Evolutionary conservation across 2,113 vertebrate species (phyloP), one percentile per base, ranked within the genome.

Genomic region (Bucco capensis): DNA sequence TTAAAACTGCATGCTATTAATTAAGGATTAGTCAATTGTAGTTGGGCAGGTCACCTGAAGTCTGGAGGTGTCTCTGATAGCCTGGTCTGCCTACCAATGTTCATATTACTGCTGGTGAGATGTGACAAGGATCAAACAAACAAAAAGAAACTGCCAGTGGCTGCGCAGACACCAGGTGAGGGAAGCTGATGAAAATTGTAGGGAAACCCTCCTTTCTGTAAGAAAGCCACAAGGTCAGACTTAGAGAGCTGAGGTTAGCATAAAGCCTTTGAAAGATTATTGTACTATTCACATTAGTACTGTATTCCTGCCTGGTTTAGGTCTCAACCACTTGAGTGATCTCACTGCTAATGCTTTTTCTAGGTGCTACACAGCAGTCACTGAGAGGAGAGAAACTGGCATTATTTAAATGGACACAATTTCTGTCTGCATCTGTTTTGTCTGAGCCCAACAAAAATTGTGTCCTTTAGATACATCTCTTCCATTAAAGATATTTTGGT

Each of bases 401-500:
- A 73, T 89, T 83, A 82, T 92, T 92, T 57, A 76, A 89, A 70
- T 51, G n/a, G 74, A 83, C 74, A 70, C 46, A 82, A 9, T 66
- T 69, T 35, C 74, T 70, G 6, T 56, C 67, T 89, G 66, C 58
- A 37, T 78, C 70, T 89, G 7, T 67, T 95, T 71, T 76, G 74
- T 35, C 67, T 83, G 78, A 85, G 24, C 44, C 58, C 62, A 89
- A 51, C 3, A 18, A 93, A 95, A 95, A 91, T 66, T 25, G 25
- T 91, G 64, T 92, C 74, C 46, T 89, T 93, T 92, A 66, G 77
- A 79, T 88, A 44, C 2, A 13, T 90, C 86, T 86, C n/a, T 86
- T 91, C 86, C 75, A 81, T 93, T 95, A 77, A 93, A 74, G 67
- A 42, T 74, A 72, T 89, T 94, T 94, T 83, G n/a, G 88, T 92